phyloP scores from a whole-genome alignment of 2,797 vertebrate genomes.

The Picus viridis region DNA sequence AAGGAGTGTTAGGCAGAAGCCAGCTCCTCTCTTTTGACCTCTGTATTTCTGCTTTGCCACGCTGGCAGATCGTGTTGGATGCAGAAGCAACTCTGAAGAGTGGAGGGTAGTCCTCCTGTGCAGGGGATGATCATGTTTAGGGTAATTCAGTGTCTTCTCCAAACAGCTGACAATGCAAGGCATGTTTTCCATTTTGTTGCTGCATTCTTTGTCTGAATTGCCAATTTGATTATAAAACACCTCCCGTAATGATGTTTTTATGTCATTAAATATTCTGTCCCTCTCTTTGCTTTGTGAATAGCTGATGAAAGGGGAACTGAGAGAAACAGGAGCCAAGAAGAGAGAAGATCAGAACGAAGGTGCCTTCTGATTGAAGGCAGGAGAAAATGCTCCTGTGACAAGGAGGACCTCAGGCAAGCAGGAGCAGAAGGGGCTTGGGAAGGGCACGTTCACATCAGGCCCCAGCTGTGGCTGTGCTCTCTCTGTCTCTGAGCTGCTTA shows the following conservation, averaged over 20 bases:
- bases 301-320: slow-evolving; percentile 78
- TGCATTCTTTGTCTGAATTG: not conserved
- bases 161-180: not conserved
- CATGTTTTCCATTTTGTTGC: not conserved
- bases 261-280: not conserved
- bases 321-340: slow-evolving; percentile 87
- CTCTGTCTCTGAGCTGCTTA: not conserved
- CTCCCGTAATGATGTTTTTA: no score
- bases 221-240: not conserved
- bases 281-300: slow-evolving; percentile 30
- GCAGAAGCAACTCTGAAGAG: not conserved
- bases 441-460: fast-evolving
- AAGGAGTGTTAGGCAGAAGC: not conserved
- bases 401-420: not conserved
- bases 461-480: not conserved
- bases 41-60: not conserved
- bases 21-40: not conserved
- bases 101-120: not conserved
- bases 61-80: not conserved
- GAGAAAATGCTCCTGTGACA: not conserved
- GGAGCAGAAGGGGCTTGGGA: not conserved
- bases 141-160: not conserved
- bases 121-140: no score
- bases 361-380: slow-evolving; percentile 52
- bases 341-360: slow-evolving; percentile 86